Evolutionary conservation across 2,888 invertebrate species (phyloP).

Genomic region (Hermaeophaga mercurialis): DNA sequence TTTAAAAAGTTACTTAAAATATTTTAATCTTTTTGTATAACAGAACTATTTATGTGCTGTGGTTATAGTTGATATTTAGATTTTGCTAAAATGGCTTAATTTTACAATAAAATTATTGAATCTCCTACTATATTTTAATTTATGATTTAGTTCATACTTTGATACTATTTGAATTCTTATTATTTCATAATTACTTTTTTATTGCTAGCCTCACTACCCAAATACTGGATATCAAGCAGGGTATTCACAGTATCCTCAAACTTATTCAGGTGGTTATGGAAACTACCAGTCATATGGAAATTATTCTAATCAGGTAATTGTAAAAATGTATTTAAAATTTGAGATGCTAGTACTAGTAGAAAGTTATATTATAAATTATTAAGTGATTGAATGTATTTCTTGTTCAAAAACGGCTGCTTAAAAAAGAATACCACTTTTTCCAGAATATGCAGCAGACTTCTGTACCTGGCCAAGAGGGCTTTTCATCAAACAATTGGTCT

Average conservation of each 20-base stretch:
- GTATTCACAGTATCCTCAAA: constrained; percentile 43
- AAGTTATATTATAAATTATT: background rate
- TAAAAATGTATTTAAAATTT: background rate
- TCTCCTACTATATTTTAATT: too few species aligned
- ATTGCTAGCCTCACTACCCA: constrained; percentile 39
- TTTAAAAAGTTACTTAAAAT: too few species aligned
- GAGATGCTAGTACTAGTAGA: background rate
- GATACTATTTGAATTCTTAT: too few species aligned
- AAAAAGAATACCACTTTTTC: background rate
- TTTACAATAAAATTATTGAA: too few species aligned
- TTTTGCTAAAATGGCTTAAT: too few species aligned
- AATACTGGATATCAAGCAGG: constrained; percentile 41
- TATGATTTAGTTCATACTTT: too few species aligned
- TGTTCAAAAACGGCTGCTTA: too few species aligned
- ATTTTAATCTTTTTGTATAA: too few species aligned
- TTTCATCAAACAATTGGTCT: constrained; percentile 8
- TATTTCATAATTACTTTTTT: too few species aligned
- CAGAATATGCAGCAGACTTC: background rate
- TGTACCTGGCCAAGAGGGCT: constrained; percentile 6
- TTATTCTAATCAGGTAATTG: constrained; percentile 34
- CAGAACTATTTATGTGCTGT: too few species aligned
- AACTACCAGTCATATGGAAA: constrained; percentile 43
- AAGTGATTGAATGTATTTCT: too few species aligned
- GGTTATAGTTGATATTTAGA: too few species aligned
- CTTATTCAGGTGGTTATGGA: constrained; percentile 40